Evolutionary conservation across 2,113 vertebrate genomes (phyloP).

Genomic region (Plecotus auritus): DNA sequence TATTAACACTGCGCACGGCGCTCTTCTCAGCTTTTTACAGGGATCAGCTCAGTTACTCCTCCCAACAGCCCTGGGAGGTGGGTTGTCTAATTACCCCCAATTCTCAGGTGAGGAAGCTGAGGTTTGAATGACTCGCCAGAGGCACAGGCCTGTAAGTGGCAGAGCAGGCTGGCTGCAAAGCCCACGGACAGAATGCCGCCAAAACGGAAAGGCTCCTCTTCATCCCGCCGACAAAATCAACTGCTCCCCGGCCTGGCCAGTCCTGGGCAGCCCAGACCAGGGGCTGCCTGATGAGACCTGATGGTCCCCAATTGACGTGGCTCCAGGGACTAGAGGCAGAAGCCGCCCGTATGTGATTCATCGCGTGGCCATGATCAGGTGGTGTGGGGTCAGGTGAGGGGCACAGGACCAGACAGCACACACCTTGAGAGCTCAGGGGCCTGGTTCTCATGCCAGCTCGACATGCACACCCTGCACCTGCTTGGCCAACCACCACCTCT

Average conservation of each 20-base stretch:
- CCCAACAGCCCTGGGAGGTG: neutral
- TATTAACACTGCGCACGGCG: neutral
- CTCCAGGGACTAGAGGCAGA: neutral
- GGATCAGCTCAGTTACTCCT: neutral
- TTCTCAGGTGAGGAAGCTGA: neutral
- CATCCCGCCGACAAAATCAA: neutral
- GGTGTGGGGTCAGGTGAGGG: too few species aligned
- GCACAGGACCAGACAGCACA: neutral
- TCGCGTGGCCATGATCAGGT: accelerated
- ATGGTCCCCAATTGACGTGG: neutral
- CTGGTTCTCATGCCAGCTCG: neutral
- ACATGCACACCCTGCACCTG: neutral
- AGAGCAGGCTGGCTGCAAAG: neutral
- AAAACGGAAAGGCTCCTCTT: neutral
- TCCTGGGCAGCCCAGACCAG: neutral
- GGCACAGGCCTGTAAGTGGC: neutral
- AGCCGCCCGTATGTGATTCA: neutral
- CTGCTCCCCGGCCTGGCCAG: neutral
- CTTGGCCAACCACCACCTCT: neutral
- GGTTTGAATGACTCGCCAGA: neutral
- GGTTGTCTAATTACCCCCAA: neutral
- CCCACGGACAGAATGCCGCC: accelerated
- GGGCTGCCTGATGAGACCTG: neutral
- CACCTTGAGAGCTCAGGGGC: neutral
- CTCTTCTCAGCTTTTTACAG: neutral